Percentiles rank a stretch among this genome's conserved stretches.
Conservation (phyloP, 2,113 vertebrate species). For the Globicephala melas region DNA sequence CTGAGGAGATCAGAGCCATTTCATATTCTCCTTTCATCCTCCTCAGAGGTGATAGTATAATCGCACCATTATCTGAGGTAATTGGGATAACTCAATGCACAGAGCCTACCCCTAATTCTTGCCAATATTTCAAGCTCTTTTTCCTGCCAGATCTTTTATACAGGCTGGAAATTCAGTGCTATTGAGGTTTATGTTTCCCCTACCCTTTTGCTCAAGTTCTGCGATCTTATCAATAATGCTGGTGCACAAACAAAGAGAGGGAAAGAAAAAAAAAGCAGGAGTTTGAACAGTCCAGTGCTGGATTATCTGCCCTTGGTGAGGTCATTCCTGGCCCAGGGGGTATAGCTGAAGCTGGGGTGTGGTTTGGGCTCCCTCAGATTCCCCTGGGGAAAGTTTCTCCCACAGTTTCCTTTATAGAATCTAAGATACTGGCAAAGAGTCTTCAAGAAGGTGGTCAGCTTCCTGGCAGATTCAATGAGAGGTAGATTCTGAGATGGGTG, state of each 20-base stretch:
- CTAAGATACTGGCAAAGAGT: background rate
- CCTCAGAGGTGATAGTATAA: background rate
- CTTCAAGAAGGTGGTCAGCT: background rate
- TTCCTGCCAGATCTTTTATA: conserved; percentile 22
- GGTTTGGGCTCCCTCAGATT: background rate
- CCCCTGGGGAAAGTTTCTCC: background rate
- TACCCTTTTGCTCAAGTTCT: background rate
- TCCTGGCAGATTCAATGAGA: background rate
- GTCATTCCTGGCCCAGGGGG: background rate
- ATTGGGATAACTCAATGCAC: conserved; percentile 10
- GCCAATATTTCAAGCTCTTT: conserved; percentile 19
- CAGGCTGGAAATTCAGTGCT: background rate
- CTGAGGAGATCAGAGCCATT: background rate
- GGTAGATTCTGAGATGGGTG: background rate
- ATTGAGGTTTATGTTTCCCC: background rate
- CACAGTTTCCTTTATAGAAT: background rate
- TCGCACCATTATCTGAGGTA: background rate
- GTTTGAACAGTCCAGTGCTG: background rate
- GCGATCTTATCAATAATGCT: background rate
- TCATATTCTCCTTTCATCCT: conserved; percentile 1
- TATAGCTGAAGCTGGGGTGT: background rate
- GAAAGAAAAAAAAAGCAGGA: background rate
- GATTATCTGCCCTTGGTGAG: background rate
- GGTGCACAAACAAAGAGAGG: background rate
- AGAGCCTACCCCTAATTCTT: background rate